Evolutionary conservation across 2,797 vertebrate species (phyloP).

Genomic region (Melanitta fusca): DNA sequence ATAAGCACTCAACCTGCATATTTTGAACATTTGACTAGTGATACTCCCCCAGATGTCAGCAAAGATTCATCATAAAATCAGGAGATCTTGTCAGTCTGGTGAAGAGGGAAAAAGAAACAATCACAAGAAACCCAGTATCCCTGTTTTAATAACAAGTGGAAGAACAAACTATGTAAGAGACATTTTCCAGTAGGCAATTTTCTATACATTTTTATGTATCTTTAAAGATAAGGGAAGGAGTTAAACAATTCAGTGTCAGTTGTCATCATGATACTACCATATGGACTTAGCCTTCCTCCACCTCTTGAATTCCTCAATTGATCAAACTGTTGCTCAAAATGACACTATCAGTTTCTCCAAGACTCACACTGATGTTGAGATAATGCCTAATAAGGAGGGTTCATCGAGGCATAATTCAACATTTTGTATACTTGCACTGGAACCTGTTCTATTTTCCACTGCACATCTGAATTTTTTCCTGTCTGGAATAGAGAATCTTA

Average conservation of each 20-base stretch:
- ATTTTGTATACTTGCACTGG: background rate
- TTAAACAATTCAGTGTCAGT: background rate
- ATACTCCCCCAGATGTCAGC: background rate
- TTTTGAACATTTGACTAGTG: background rate
- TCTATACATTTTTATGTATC: background rate
- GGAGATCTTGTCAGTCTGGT: background rate
- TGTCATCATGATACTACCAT: background rate
- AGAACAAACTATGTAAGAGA: background rate
- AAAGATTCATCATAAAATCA: background rate
- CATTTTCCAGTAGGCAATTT: background rate
- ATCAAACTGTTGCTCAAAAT: background rate
- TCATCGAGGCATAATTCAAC: background rate
- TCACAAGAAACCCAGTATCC: background rate
- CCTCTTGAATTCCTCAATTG: background rate
- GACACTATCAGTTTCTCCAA: background rate
- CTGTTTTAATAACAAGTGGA: background rate
- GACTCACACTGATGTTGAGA: background rate
- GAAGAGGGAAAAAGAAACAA: background rate
- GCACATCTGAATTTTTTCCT: background rate
- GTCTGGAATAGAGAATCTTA: background rate
- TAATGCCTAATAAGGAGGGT: background rate
- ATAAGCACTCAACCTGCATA: background rate
- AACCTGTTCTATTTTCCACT: background rate
- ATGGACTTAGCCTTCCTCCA: background rate
- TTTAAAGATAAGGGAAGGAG: background rate